Evolutionary conservation across 2,888 invertebrate species (phyloP).

Genomic region (Ophion ellenae): DNA sequence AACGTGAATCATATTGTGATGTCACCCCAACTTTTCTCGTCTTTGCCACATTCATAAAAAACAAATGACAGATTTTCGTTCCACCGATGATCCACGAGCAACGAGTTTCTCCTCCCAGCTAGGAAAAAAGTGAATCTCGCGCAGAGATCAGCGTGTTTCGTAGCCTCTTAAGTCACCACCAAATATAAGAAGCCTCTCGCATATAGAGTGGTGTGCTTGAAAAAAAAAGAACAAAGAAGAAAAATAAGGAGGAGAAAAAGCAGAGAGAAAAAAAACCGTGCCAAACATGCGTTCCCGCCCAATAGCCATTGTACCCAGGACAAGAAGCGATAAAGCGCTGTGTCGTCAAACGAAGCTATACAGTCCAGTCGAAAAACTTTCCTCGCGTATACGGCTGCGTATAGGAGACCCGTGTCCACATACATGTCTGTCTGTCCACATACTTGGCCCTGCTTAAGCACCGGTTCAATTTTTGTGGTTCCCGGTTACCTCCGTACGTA

Average conservation of each 20-base stretch:
- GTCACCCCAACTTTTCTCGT: too few relatives aligned
- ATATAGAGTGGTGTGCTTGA: background rate
- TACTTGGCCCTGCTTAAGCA: background rate
- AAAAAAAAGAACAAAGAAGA: slow-evolving; percentile 8
- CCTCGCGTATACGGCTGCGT: background rate
- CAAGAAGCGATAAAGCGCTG: slow-evolving; percentile 29
- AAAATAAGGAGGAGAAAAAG: slow-evolving; percentile 7
- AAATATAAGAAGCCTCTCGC: slow-evolving; percentile 8
- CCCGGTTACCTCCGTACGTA: background rate
- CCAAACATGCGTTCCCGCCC: slow-evolving; percentile 35
- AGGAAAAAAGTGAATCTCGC: too few relatives aligned
- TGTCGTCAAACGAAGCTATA: slow-evolving; percentile 33
- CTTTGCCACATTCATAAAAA: too few relatives aligned
- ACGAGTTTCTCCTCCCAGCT: too few relatives aligned
- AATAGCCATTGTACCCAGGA: slow-evolving; percentile 37
- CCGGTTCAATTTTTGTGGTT: slow-evolving; percentile 31
- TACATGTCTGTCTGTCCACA: background rate
- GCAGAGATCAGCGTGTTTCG: too few relatives aligned
- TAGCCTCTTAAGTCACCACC: background rate
- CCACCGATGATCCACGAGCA: too few relatives aligned
- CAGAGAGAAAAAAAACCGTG: slow-evolving; percentile 29
- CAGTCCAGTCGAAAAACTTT: slow-evolving; percentile 41
- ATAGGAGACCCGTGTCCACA: background rate
- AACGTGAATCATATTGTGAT: too few relatives aligned
- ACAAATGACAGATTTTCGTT: too few relatives aligned